These are phyloP conservation scores for Metopia argyrocephala DNA, from an alignment of 2,888 invertebrate species.

Conservation along the genomic window DNA sequence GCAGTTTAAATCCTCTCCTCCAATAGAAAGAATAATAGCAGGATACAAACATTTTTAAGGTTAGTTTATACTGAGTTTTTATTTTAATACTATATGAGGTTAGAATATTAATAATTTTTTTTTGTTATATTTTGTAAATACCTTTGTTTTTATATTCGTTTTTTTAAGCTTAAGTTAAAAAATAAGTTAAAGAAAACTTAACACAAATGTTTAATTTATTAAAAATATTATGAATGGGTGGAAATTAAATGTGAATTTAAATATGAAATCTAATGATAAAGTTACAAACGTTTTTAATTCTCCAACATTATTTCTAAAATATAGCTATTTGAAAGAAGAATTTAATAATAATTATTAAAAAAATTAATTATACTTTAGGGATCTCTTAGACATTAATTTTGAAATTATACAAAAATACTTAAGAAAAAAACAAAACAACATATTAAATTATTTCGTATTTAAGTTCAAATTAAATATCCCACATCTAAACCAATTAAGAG, in stretches of 20 bases:
- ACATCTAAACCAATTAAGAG: constrained; percentile 9
- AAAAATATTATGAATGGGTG: not conserved
- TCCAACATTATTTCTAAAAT: not conserved
- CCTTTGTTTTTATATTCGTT: constrained; percentile 2
- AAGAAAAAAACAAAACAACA: not conserved
- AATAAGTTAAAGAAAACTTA: constrained; percentile 23
- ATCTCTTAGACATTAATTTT: not conserved
- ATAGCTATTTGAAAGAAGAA: not conserved
- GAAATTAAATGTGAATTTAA: not conserved
- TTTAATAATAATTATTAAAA: not conserved
- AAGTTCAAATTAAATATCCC: constrained; percentile 27
- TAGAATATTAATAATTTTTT: not conserved
- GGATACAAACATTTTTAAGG: constrained; percentile 36
- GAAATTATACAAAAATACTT: not conserved
- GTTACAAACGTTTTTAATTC: not conserved
- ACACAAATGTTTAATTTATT: not conserved
- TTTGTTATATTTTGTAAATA: constrained; percentile 40
- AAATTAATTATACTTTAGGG: not conserved
- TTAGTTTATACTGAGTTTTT: constrained; percentile 26
- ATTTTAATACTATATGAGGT: constrained; percentile 17
- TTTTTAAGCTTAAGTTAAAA: constrained; percentile 16
- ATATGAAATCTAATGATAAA: not conserved
- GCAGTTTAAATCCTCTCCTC: constrained; percentile 70
- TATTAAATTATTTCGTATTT: not conserved
- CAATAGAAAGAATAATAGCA: not conserved